These are phyloP conservation scores for Notothenia rossii DNA, from an alignment of 2,113 vertebrate species.

Conservation along the genomic window DNA sequence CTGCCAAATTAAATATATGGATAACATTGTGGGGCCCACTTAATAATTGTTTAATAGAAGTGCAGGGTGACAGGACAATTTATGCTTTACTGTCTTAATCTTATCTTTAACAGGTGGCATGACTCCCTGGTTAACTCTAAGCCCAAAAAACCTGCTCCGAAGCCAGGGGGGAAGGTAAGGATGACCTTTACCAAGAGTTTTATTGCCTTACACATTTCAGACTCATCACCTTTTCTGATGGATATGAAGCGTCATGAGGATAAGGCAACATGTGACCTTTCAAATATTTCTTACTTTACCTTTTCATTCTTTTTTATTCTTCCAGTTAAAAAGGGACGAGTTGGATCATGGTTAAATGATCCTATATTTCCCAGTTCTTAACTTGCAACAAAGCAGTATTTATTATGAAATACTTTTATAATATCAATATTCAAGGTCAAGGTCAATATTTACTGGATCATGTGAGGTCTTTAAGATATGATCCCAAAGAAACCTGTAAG, in stretches of 20 bases:
- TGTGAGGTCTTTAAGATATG: not conserved
- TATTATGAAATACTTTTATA: not conserved
- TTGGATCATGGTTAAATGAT: not conserved
- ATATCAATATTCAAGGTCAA: no score
- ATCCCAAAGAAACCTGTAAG: not conserved
- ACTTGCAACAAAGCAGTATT: not conserved
- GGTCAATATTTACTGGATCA: not conserved
- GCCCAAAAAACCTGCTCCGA: slow-evolving; percentile 53
- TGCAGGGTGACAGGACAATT: not conserved
- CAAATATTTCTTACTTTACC: not conserved
- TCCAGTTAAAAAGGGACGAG: no score
- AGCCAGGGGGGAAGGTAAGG: slow-evolving; percentile 56
- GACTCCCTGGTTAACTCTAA: slow-evolving; percentile 54
- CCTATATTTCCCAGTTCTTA: not conserved
- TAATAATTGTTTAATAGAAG: not conserved
- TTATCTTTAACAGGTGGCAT: slow-evolving; percentile 55
- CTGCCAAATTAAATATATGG: not conserved
- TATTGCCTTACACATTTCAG: not conserved
- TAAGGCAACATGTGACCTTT: not conserved
- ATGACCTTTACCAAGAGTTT: not conserved
- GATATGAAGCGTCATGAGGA: not conserved
- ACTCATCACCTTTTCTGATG: not conserved
- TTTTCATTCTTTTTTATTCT: not conserved
- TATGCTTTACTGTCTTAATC: slow-evolving; percentile 10
- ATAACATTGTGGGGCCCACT: not conserved